Evolutionary conservation across 2,888 invertebrate species (phyloP), one percentile per base, ranked within the genome.

Genomic region (Anorthoa munda): DNA sequence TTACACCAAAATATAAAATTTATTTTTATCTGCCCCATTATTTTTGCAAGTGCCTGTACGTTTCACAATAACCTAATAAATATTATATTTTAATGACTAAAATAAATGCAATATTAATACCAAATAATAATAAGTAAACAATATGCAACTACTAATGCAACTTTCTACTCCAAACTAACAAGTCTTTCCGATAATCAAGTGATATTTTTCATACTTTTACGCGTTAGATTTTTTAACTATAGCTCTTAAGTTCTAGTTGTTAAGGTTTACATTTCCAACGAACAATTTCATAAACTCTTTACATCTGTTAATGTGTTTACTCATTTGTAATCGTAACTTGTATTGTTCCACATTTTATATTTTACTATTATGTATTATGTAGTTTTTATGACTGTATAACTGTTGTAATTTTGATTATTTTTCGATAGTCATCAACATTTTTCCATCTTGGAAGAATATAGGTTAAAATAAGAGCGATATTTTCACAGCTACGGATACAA

Each of bases 181-280:
- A 64, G 56, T 66, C 48, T 94, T 93, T 94, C 93, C 92, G 90
- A 91, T 91, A 92, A 92, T 89, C 92, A 91, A 94, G 94, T 94
- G 94, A 95, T 95, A 94, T 95, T 94, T 88, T 94, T 91, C 88
- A 89, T 92, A 91, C 86, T 88, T 89, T 92, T 90, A 86, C 86
- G 87, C 85, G 67, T 90, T 92, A 94, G 90, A 90, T 91, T 92
- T 81, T 89, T 90, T 89, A 90, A 87, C 70, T 88, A 87, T 94
- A 92, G 90, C 75, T 86, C 55, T 86, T 93, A 94, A 90, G 91
- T 85, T 83, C 63, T 92, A 92, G 81, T 23, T 67, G 5, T 75
- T 87, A 94, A 92, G 90, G 88, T 89, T 89, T 86, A 90, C 83
- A 90, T 92, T 93, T 94, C 90, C 93, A 95, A 94, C 94, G 95